These are phyloP conservation scores for Thaleichthys pacificus DNA, from an alignment of 2,797 vertebrate species.

Conservation along the genomic window DNA sequence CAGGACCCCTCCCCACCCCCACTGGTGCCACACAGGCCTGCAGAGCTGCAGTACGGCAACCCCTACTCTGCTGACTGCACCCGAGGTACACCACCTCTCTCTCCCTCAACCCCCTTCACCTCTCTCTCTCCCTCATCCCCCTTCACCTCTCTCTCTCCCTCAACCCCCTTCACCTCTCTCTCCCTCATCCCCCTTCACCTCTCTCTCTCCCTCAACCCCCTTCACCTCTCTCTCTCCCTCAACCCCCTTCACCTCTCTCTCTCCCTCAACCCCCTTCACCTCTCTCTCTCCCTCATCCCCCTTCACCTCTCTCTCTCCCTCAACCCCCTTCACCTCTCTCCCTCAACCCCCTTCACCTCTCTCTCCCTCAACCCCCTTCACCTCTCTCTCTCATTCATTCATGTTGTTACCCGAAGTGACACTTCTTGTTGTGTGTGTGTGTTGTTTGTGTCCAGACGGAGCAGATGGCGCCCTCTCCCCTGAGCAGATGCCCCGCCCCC, in stretches of 20 bases:
- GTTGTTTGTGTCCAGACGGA: constrained; percentile 70
- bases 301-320: too few species aligned
- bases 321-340: not conserved
- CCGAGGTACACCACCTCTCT: constrained; percentile 68
- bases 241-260: too few species aligned
- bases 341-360: not conserved
- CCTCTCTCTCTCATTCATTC: not conserved
- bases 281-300: too few species aligned
- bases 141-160: too few species aligned
- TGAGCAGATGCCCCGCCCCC: constrained; percentile 84
- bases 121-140: not conserved
- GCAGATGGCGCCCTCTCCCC: constrained; percentile 85
- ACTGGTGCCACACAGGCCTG: constrained; percentile 79
- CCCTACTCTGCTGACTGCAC: constrained; percentile 82
- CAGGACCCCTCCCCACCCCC: constrained; percentile 82
- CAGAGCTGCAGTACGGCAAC: constrained; percentile 90
- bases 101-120: not conserved
- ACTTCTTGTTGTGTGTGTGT: not conserved
- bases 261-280: not conserved
- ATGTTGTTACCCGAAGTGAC: not conserved
- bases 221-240: not conserved
- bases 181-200: too few species aligned
- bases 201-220: not conserved
- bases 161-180: too few species aligned
- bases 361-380: too few species aligned